Evolutionary conservation across 37 sponge, comb jelly and placozoan genomes (phyloP).

Genomic region (Chondrosia reniformis): DNA sequence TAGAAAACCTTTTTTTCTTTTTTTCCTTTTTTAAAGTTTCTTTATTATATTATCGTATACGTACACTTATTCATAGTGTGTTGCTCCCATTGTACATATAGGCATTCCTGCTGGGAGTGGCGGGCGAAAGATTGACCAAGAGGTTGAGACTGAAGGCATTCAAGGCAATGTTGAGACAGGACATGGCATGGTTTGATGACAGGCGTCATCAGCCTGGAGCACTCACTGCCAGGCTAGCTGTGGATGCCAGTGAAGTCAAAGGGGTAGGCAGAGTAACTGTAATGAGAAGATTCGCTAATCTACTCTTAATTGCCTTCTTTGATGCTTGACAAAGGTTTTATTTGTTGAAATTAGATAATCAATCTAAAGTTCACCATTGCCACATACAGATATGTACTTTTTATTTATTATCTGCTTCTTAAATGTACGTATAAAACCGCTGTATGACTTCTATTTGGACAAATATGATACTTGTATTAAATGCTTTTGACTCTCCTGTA

Average conservation of each 20-base stretch:
- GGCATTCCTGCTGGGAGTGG: slow-evolving; percentile 46
- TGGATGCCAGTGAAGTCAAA: slow-evolving; percentile 87
- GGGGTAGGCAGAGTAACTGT: slow-evolving; percentile 66
- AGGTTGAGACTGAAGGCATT: slow-evolving; percentile 62
- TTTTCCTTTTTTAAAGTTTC: too few relatives aligned
- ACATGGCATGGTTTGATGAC: slow-evolving; percentile 83
- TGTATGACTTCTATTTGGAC: too few relatives aligned
- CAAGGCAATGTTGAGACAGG: slow-evolving; percentile 74
- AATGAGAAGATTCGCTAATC: too few relatives aligned
- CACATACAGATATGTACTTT: too few relatives aligned
- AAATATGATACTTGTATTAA: neutral
- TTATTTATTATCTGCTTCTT: too few relatives aligned
- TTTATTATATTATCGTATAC: neutral
- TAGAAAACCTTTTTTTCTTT: neutral
- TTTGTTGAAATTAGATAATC: too few relatives aligned
- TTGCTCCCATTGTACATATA: slow-evolving; percentile 23
- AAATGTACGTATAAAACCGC: too few relatives aligned
- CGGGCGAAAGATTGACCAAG: slow-evolving; percentile 77
- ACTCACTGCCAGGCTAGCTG: slow-evolving; percentile 75
- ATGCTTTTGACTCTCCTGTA: too few relatives aligned
- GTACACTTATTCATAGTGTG: neutral
- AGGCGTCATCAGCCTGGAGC: slow-evolving; percentile 66
- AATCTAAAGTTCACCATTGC: too few relatives aligned
- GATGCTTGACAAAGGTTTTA: too few relatives aligned
- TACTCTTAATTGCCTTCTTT: too few relatives aligned